Percentiles rank a stretch among this genome's conserved stretches.
phyloP scores from a whole-genome alignment of 2,113 vertebrate species.

The Nibea coibor region DNA sequence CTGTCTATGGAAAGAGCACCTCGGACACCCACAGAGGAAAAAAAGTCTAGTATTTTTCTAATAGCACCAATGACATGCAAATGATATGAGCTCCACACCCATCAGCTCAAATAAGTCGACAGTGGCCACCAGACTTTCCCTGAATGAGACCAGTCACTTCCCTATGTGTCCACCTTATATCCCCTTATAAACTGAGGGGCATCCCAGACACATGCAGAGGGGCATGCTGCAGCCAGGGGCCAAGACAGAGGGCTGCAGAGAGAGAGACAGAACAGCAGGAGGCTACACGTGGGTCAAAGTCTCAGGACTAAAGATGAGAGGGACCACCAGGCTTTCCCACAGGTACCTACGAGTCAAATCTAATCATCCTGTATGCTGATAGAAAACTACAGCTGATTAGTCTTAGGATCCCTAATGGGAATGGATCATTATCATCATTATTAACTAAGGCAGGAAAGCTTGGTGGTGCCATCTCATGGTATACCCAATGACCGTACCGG shows the following conservation, averaged over 20 bases:
- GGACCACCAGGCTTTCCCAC: slow-evolving; percentile 72
- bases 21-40: slow-evolving; percentile 31
- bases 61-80: slow-evolving; percentile 60
- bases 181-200: slow-evolving; percentile 50
- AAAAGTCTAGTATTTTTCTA: slow-evolving; percentile 3
- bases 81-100: slow-evolving; percentile 30
- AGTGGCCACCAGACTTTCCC: slow-evolving; percentile 53
- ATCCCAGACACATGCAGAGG: slow-evolving; percentile 75
- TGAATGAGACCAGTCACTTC: slow-evolving; percentile 71
- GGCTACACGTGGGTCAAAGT: slow-evolving; percentile 65
- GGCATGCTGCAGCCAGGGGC: slow-evolving; percentile 79
- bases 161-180: slow-evolving; percentile 56
- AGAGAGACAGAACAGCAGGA: slow-evolving; percentile 59
- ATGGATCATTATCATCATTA: slow-evolving; percentile 14
- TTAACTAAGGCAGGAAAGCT: slow-evolving; percentile 65
- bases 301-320: slow-evolving; percentile 66
- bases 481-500: slow-evolving; percentile 77
- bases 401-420: slow-evolving; percentile 21
- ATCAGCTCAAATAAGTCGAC: slow-evolving; percentile 7
- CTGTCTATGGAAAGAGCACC: slow-evolving; percentile 33
- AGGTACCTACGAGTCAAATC: slow-evolving; percentile 36
- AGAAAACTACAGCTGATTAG: slow-evolving; percentile 37
- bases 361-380: slow-evolving; percentile 33
- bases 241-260: slow-evolving; percentile 76
- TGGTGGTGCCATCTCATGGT: slow-evolving; percentile 66